Evolutionary conservation across 2,888 invertebrate species (phyloP).

Genomic region (Acanthococcus lagerstroemiae): DNA sequence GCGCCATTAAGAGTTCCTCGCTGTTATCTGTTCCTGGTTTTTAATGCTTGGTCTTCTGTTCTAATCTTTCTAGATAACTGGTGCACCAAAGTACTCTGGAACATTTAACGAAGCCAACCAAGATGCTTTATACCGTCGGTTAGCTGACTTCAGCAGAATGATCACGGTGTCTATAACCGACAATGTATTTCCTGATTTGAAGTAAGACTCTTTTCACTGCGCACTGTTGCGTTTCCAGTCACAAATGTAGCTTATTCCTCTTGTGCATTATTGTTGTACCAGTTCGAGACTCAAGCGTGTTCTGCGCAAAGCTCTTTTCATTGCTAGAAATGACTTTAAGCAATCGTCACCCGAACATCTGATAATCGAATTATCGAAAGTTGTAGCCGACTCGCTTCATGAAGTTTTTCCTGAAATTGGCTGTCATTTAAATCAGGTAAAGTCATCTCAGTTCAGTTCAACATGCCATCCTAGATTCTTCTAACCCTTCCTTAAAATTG

Average conservation of each 20-base stretch:
- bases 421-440: slow-evolving; percentile 50
- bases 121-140: slow-evolving; percentile 69
- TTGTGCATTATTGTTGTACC: too few relatives aligned
- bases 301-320: slow-evolving; percentile 51
- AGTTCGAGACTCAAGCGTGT: slow-evolving; percentile 58
- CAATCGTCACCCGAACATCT: slow-evolving; percentile 46
- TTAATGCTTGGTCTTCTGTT: background rate
- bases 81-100: slow-evolving; percentile 52
- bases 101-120: slow-evolving; percentile 50
- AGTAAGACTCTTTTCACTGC: slow-evolving; percentile 52
- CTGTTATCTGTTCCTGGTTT: background rate
- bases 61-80: slow-evolving; percentile 43
- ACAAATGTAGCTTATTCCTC: too few relatives aligned
- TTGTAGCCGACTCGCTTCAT: slow-evolving; percentile 57
- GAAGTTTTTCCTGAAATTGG: slow-evolving; percentile 60
- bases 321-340: slow-evolving; percentile 49
- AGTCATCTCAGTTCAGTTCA: too few relatives aligned
- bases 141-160: slow-evolving; percentile 88
- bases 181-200: slow-evolving; percentile 74
- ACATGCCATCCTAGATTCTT: too few relatives aligned
- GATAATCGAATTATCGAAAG: slow-evolving; percentile 53
- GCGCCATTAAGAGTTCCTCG: too few relatives aligned
- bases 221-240: too few relatives aligned
- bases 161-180: slow-evolving; percentile 76
- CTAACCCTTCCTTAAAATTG: too few relatives aligned